A percentile compares a stretch with the other conserved stretches of the same genome.
Evolutionary conservation across 2,888 invertebrate genomes (phyloP).

Genomic region (Limnephilus rhombicus): DNA sequence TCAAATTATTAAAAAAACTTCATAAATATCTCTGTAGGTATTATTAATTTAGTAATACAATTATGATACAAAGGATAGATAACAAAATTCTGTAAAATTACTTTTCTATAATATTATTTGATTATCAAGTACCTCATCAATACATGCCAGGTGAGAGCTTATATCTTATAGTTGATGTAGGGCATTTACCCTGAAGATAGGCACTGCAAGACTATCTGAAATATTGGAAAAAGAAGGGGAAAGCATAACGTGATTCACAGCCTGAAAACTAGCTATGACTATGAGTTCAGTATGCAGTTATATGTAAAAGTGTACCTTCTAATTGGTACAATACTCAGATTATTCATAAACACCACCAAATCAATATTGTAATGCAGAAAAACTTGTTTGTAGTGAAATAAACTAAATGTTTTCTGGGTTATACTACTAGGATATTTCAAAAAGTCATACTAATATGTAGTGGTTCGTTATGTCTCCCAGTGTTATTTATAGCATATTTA

Average conservation of each 20-base stretch:
- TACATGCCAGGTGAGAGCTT: not conserved
- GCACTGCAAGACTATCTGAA: not conserved
- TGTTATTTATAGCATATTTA: no score
- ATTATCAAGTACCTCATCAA: not conserved
- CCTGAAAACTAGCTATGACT: not conserved
- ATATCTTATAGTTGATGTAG: not conserved
- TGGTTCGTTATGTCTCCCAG: no score
- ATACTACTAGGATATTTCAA: no score
- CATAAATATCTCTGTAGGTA: not conserved
- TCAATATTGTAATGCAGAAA: no score
- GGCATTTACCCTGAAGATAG: not conserved
- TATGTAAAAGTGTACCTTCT: no score
- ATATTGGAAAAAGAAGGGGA: not conserved
- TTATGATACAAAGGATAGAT: not conserved
- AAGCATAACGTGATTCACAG: not conserved
- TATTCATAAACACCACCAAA: no score
- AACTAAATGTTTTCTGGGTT: no score
- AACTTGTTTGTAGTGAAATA: no score
- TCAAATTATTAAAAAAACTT: not conserved
- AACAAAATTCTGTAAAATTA: not conserved
- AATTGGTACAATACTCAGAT: no score
- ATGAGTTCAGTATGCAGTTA: no score
- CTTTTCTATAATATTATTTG: no score
- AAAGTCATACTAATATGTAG: no score
- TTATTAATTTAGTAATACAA: not conserved